These are phyloP conservation scores for Volucella bombylans DNA, from an alignment of 2,888 invertebrate species.

Conservation along the genomic window DNA sequence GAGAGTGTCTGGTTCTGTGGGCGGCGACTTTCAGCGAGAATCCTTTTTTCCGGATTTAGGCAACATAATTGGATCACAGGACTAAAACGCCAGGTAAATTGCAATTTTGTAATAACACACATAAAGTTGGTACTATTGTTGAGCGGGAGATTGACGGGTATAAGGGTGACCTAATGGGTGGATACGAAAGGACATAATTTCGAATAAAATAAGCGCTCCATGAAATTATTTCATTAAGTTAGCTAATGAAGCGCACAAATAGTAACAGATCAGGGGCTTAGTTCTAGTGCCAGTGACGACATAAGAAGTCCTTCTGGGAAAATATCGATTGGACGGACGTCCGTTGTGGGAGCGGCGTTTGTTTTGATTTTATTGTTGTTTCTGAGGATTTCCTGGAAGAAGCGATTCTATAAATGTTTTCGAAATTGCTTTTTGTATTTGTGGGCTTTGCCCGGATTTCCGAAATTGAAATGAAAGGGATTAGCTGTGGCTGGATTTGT, in stretches of 20 bases:
- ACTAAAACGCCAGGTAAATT: constrained; percentile 64
- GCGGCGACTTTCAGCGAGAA: constrained; percentile 39
- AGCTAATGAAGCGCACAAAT: constrained; percentile 44
- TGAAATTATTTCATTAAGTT: constrained; percentile 54
- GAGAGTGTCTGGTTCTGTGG: constrained; percentile 32
- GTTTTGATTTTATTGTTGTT: too few relatives aligned
- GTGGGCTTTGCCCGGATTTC: too few relatives aligned
- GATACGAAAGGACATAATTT: background rate
- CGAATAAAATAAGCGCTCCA: constrained; percentile 31
- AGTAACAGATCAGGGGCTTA: constrained; percentile 44
- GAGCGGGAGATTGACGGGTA: background rate
- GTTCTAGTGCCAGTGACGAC: background rate
- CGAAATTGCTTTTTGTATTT: too few relatives aligned
- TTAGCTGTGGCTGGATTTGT: background rate
- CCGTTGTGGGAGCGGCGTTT: too few relatives aligned
- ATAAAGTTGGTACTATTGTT: background rate
- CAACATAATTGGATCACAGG: constrained; percentile 58
- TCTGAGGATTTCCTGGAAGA: too few relatives aligned
- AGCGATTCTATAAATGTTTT: too few relatives aligned
- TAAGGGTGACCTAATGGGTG: background rate
- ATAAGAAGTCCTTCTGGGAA: too few relatives aligned
- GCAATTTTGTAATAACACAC: constrained; percentile 38
- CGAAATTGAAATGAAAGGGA: background rate
- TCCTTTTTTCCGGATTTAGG: constrained; percentile 54
- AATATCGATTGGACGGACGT: too few relatives aligned